Conservation (phyloP, 1,140 invertebrate genomes). For the Halictus rubicundus region DNA sequence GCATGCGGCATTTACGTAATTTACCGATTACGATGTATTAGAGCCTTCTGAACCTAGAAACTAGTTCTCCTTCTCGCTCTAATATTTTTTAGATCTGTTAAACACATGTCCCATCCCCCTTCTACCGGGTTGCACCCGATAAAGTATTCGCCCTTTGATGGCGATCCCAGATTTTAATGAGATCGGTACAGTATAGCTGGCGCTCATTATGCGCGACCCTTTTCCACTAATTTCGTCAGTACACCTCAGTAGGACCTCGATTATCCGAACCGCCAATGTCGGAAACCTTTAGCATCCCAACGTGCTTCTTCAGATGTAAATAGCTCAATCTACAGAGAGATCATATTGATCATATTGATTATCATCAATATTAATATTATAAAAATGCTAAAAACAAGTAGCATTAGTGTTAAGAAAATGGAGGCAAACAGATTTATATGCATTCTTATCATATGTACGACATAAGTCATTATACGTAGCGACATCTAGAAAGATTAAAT, state of each 20-base stretch:
- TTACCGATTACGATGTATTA: conserved; percentile 71
- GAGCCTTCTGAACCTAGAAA: conserved; percentile 62
- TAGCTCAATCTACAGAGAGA: too few relatives aligned
- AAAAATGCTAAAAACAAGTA: too few relatives aligned
- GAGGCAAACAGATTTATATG: too few relatives aligned
- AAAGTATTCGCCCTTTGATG: conserved; percentile 1
- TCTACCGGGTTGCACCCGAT: neutral
- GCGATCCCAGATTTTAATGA: neutral
- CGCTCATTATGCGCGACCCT: neutral
- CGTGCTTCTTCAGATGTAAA: too few relatives aligned
- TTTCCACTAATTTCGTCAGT: neutral
- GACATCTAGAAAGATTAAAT: conserved; percentile 24
- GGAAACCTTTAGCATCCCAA: too few relatives aligned
- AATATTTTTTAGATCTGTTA: conserved; percentile 56
- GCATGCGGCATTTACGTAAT: conserved; percentile 72
- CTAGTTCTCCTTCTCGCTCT: conserved; percentile 62
- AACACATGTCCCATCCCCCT: conserved; percentile 13
- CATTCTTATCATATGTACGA: neutral
- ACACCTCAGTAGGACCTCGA: too few relatives aligned
- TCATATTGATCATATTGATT: too few relatives aligned
- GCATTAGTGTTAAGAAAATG: neutral
- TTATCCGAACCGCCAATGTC: too few relatives aligned
- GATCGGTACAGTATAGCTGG: neutral
- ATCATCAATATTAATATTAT: too few relatives aligned
- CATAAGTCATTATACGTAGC: neutral